Evolutionary conservation across 1,140 invertebrate species (phyloP), one percentile per base, ranked within the genome.

Genomic region (Drosophila saltans): DNA sequence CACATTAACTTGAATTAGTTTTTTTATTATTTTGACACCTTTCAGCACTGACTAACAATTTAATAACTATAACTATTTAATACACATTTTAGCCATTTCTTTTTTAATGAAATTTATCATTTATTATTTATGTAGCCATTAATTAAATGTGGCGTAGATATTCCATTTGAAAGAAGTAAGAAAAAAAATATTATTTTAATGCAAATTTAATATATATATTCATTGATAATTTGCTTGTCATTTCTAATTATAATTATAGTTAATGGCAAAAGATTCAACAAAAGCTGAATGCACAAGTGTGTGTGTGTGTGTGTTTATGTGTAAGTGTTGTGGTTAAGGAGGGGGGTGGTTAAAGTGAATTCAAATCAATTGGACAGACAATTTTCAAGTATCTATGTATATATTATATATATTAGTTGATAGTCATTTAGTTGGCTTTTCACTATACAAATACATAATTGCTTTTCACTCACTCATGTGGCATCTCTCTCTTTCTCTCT

Each of bases 241-340:
- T 52, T 52, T 57, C 82, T 73, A 86, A 85, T 85, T 85, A 86
- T 85, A 79, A 81, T 86, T 86, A 86, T 24, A 75, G 69, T 76
- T 76, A 86, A 85, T 85, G 67, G 75, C 68, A 63, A 71, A 72
- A 58, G 56, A 33, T 60, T 75, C 28, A 30, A 30, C 28, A 30
- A 30, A 2, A 30, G 2, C 4, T 30, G 10, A 2, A 41, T 41
- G 1, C 3, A 11, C 3, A 3, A 3, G 8, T 0, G 9, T 41
- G 40, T 41, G 41, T 43, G 11, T 16, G 10, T 4, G 11, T n/a
- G 2, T 1, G 2, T 43, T 11, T n/a, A n/a, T 43, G 41, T 43
- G 41, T 43, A 11, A 16, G 41, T 16, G 41, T 43, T 1, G 10
- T 16, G 16, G 16, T 16, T 16, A 16, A 16, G 16, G 16, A 16